Percentiles rank a stretch among this genome's conserved stretches.
phyloP scores from a whole-genome alignment of 1,140 invertebrate genomes.

The Orchesella cincta region DNA sequence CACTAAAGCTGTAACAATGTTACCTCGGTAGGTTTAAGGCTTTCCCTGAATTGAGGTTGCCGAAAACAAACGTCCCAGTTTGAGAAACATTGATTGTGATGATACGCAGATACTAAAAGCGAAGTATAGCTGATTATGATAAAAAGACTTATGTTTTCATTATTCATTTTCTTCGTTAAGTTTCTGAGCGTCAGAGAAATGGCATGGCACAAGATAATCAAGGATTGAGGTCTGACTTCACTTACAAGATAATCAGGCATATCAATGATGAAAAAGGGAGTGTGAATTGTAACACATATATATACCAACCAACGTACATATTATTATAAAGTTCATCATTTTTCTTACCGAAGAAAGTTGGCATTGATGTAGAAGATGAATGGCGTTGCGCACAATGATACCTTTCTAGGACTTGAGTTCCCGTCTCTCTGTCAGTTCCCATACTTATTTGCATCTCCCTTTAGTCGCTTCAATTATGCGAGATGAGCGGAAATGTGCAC shows the following conservation, averaged over 20 bases:
- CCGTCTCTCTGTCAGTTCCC: constrained; percentile 4
- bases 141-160: not conserved
- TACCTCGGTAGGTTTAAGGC: too few relatives aligned
- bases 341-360: not conserved
- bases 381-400: not conserved
- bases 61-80: not conserved
- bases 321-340: not conserved
- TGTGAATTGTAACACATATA: not conserved
- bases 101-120: too few relatives aligned
- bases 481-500: not conserved
- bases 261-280: not conserved
- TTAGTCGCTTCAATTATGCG: not conserved
- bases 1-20: too few relatives aligned
- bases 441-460: not conserved
- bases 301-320: not conserved
- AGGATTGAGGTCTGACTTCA: not conserved
- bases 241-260: not conserved
- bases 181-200: not conserved
- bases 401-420: constrained; percentile 5
- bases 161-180: not conserved
- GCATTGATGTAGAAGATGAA: not conserved
- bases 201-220: not conserved
- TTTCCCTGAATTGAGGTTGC: not conserved
- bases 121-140: too few relatives aligned
- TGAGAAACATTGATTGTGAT: not conserved